These are phyloP conservation scores for Dallia pectoralis DNA, from an alignment of 2,797 vertebrate genomes.

Conservation along the genomic window DNA sequence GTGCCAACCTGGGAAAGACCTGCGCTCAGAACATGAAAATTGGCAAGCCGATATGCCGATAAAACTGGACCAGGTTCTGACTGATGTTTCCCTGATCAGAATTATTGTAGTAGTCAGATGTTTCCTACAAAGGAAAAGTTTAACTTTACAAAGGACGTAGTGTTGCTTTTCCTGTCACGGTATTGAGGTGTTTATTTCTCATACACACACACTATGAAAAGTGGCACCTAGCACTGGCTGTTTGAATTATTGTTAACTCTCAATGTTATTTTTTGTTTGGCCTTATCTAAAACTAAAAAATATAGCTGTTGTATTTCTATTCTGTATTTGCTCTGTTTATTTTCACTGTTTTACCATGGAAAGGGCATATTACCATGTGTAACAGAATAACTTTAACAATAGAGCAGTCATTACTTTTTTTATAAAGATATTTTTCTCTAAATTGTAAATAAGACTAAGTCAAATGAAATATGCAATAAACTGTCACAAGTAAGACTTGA, in stretches of 20 bases:
- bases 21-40: conserved; percentile 69
- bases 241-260: conserved; percentile 53
- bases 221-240: conserved; percentile 16
- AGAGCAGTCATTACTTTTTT: conserved; percentile 48
- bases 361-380: conserved; percentile 51
- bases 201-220: conserved; percentile 18
- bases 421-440: too few relatives aligned
- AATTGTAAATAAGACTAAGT: too few relatives aligned
- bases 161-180: conserved; percentile 17
- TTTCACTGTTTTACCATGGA: conserved; percentile 59
- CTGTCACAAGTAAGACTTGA: too few relatives aligned
- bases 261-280: conserved; percentile 47
- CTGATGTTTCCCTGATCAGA: not conserved
- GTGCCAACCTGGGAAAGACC: conserved; percentile 71
- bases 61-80: not conserved
- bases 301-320: conserved; percentile 55
- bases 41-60: conserved; percentile 68
- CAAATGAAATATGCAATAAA: too few relatives aligned
- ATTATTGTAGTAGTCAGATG: conserved; percentile 9
- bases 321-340: conserved; percentile 54
- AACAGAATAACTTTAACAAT: conserved; percentile 59
- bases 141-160: not conserved
- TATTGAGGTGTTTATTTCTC: conserved; percentile 13
- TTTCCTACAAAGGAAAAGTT: conserved; percentile 11
- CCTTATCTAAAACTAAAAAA: conserved; percentile 38